Evolutionary conservation across 1,140 invertebrate species (phyloP).

Genomic region (Theocolax elegans): DNA sequence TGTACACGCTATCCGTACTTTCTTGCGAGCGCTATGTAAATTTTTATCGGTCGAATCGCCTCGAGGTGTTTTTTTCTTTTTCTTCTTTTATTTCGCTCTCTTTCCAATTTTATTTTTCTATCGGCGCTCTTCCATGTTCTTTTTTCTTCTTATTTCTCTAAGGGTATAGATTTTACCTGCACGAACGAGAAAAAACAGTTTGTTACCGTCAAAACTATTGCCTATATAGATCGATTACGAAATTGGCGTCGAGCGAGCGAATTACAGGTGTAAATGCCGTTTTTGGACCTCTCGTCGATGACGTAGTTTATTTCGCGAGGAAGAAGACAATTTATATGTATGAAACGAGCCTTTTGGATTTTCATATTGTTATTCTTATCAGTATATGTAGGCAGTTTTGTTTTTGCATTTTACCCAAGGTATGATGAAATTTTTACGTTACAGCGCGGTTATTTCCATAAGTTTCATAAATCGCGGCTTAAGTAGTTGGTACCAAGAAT

Average conservation of each 20-base stretch:
- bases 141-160: neutral
- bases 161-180: no score
- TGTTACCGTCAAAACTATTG: conserved; percentile 35
- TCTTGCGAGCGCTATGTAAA: conserved; percentile 8
- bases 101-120: neutral
- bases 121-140: neutral
- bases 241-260: conserved; percentile 1
- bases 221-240: neutral
- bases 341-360: no score
- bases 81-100: neutral
- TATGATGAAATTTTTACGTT: no score
- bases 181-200: neutral
- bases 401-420: no score
- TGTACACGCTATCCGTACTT: neutral
- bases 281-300: conserved; percentile 21
- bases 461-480: no score
- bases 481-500: no score
- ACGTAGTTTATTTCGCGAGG: neutral
- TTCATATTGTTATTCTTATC: no score
- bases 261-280: conserved; percentile 33
- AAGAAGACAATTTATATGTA: no score
- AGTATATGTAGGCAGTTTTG: no score
- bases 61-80: neutral
- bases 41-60: conserved; percentile 16
- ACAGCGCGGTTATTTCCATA: no score